Conservation (phyloP, 2,797 vertebrate species). For the Paramormyrops hopkinsi region DNA sequence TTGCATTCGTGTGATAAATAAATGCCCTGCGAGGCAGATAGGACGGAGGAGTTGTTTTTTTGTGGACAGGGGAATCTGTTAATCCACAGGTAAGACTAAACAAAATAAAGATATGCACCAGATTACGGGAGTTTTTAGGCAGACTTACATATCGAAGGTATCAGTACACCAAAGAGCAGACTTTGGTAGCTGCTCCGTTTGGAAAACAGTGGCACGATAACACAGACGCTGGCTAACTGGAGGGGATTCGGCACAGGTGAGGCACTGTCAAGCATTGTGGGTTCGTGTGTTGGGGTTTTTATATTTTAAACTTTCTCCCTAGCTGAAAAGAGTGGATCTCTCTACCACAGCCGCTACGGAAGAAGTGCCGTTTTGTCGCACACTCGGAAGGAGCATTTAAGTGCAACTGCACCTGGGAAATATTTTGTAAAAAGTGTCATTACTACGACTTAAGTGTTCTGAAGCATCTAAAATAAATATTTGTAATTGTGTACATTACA, state of each 20-base stretch:
- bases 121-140: conserved; percentile 41
- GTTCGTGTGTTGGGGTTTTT: not conserved
- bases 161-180: not conserved
- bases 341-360: not conserved
- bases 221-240: not conserved
- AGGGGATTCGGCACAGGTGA: not conserved
- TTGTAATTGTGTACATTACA: not conserved
- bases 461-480: not conserved
- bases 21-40: conserved; percentile 17
- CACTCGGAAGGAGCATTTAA: not conserved
- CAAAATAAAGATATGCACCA: conserved; percentile 62
- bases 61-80: conserved; percentile 59
- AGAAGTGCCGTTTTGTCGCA: not conserved
- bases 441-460: not conserved
- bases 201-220: conserved; percentile 12
- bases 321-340: not conserved
- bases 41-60: conserved; percentile 47
- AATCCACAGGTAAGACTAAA: conserved; percentile 46
- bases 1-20: conserved; percentile 50
- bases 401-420: not conserved
- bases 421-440: not conserved
- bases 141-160: not conserved
- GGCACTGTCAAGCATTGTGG: not conserved
- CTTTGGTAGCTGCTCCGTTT: conserved; percentile 6
- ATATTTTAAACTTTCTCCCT: not conserved